Conservation (phyloP, 2,113 vertebrate species). For the Lampris megalopsis region DNA sequence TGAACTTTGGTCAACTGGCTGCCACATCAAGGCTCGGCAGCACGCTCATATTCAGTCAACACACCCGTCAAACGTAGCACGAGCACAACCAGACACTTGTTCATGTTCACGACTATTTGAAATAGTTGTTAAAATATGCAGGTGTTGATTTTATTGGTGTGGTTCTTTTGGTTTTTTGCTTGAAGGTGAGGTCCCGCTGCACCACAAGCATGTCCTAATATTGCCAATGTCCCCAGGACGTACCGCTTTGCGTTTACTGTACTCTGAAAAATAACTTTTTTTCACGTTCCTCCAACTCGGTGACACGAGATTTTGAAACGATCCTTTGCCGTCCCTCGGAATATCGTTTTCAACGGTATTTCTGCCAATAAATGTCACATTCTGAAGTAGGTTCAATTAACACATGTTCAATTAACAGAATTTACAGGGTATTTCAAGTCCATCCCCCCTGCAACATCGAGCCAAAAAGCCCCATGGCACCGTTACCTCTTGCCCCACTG, state of each 20-base stretch:
- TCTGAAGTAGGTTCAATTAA: constrained; percentile 13
- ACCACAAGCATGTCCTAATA: background rate
- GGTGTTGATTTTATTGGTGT: background rate
- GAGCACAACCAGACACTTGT: constrained; percentile 5
- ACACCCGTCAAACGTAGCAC: background rate
- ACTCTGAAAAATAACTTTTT: background rate
- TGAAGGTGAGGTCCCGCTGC: background rate
- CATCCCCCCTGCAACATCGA: no score
- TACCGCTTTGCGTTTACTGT: background rate
- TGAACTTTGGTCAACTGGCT: constrained; percentile 46
- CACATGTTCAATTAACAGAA: constrained; percentile 24
- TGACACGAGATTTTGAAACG: constrained; percentile 11
- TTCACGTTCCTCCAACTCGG: background rate
- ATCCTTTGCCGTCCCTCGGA: background rate
- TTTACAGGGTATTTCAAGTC: constrained; percentile 10
- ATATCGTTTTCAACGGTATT: constrained; percentile 5
- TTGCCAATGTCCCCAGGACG: constrained; percentile 2
- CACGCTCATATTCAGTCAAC: no score
- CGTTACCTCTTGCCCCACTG: constrained; percentile 1
- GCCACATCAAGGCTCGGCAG: constrained; percentile 34
- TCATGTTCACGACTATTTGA: background rate
- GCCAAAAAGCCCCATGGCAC: no score
- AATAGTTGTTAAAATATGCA: background rate
- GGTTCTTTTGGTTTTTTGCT: constrained; percentile 5
- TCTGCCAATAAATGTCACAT: background rate